Conservation (phyloP, 2,888 invertebrate genomes). For the Caenorhabditis imperialis region DNA sequence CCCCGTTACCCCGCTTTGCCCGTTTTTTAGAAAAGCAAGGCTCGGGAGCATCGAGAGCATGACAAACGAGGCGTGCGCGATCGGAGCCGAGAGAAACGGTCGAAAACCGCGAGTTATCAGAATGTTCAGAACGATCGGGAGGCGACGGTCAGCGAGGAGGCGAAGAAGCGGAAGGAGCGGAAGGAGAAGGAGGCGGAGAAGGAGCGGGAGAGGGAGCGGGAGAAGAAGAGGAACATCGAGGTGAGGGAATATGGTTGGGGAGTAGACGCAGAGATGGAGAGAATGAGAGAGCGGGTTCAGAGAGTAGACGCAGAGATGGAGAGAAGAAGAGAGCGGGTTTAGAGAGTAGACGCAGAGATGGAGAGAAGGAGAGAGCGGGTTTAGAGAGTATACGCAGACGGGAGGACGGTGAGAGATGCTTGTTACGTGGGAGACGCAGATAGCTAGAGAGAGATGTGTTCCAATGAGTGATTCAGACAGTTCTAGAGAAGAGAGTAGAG, state of each 20-base stretch:
- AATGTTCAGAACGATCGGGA: conserved; percentile 27
- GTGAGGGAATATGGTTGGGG: conserved; percentile 1
- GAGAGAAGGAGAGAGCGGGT: no score
- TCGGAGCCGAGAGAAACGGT: conserved; percentile 4
- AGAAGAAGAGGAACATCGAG: conserved; percentile 9
- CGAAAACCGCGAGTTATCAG: background rate
- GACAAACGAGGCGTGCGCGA: conserved; percentile 10
- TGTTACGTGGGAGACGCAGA: background rate
- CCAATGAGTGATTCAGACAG: background rate
- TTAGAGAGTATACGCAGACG: no score
- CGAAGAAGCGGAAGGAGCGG: background rate
- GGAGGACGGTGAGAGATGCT: background rate
- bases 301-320: conserved; percentile 5
- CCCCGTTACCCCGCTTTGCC: no score
- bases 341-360: background rate
- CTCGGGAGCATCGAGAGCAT: conserved; percentile 10
- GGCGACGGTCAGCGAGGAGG: conserved; percentile 6
- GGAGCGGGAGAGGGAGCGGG: conserved; percentile 4
- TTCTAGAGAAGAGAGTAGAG: background rate
- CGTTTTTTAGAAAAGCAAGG: no score
- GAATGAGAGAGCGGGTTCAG: no score
- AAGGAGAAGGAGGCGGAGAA: conserved; percentile 8
- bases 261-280: background rate
- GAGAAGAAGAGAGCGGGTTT: conserved; percentile 1
- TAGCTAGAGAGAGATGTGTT: background rate